Conservation (phyloP, 2,113 vertebrate genomes). For the Notothenia rossii region DNA sequence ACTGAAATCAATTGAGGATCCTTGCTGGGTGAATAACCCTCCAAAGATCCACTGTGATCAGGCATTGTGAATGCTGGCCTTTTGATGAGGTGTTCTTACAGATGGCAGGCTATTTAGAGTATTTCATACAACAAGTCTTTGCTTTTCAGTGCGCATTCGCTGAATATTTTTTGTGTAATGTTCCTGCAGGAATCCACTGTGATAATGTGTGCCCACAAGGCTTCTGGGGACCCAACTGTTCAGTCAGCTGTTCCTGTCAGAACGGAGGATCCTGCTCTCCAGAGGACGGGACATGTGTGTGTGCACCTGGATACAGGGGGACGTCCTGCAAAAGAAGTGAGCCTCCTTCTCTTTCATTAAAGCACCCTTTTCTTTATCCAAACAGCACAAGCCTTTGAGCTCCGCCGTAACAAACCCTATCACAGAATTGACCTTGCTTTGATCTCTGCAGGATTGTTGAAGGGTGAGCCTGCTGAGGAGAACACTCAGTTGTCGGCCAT, state of each 20-base stretch:
- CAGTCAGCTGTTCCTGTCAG: slow-evolving; percentile 95
- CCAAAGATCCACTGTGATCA: slow-evolving; percentile 41
- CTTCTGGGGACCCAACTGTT: slow-evolving; percentile 98
- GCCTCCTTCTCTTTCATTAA: slow-evolving; percentile 44
- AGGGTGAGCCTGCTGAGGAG: slow-evolving; percentile 53
- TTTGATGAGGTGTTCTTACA: slow-evolving; percentile 54
- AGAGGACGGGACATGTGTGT: slow-evolving; percentile 95
- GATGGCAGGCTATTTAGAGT: slow-evolving; percentile 44
- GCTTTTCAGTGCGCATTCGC: slow-evolving; percentile 44
- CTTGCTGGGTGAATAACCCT: slow-evolving; percentile 48
- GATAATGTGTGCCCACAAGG: slow-evolving; percentile 92
- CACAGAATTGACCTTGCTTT: slow-evolving; percentile 68
- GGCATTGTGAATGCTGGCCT: slow-evolving; percentile 36
- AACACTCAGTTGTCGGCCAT: slow-evolving; percentile 68
- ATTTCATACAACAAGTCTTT: slow-evolving; percentile 43
- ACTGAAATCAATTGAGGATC: slow-evolving; percentile 52
- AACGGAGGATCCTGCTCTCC: slow-evolving; percentile 96
- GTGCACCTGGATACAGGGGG: slow-evolving; percentile 94
- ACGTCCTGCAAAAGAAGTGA: slow-evolving; percentile 97
- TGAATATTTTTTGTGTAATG: slow-evolving; percentile 57
- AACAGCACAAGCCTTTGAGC: neutral
- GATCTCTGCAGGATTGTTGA: slow-evolving; percentile 64
- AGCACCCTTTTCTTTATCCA: slow-evolving; percentile 5
- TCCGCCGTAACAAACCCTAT: slow-evolving; percentile 29
- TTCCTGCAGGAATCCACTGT: slow-evolving; percentile 91